Evolutionary conservation across 1,140 invertebrate species (phyloP), one percentile per base, ranked within the genome.

Genomic region (Diabrotica undecimpunctata): DNA sequence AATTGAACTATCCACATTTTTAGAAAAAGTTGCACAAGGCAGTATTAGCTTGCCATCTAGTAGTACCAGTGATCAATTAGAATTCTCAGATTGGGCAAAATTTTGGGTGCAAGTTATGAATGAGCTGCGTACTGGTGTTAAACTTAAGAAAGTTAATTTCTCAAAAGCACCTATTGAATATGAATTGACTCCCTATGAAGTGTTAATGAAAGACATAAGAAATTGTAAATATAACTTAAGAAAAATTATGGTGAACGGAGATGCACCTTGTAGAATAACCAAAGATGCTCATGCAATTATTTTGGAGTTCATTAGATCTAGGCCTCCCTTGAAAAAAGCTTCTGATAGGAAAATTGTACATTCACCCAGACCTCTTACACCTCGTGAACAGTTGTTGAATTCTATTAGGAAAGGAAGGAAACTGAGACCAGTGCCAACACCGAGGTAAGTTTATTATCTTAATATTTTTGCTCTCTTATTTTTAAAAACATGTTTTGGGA

Each of bases 41-140:
- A 82, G 81, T 50, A 79, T 84, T 59, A 85, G 85, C 70, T 78
- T 88, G 66, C 83, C 84, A 60, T 81, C 84, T 12, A 66, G 61
- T 54, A 79, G 82, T 68, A 79, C 80, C 38, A 81, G 83, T 64
- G 82, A 81, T n/a, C 83, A 84, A 60, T 81, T 95, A 67, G 85
- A 91, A 75, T 89, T 93, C 75, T 87, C 88, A 65, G 93, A 95
- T 81, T 95, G 93, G 94, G 95, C 95, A 66, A 85, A 93, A 70
- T 90, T 97, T 78, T 98, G 96, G 96, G 91, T 97, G 72, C 95
- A 98, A 86, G 94, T 97, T 11, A 96, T 98, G 74, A 85, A 89
- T 54, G 92, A 97, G 77, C 81, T 94, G 12, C 77, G 89, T 9
- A 81, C 84, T 56, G 74, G 96, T 9, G 94, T 98, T 0, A 91